Evolutionary conservation across 2,888 invertebrate species (phyloP), one percentile per base, ranked within the genome.

Genomic region (Drosophila macrospina): DNA sequence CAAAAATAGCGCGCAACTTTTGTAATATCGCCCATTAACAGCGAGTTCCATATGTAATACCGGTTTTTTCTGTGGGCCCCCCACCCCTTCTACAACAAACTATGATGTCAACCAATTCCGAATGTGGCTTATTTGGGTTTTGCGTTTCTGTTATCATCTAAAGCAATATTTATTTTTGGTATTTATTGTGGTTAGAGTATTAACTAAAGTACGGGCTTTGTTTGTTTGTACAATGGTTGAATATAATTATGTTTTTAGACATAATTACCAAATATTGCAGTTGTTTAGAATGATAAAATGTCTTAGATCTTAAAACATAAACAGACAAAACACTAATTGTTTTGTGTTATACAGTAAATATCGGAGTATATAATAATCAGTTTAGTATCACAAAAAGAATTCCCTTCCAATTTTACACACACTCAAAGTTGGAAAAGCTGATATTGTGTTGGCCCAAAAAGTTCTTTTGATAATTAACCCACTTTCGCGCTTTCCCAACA

Each of bases 121-220:
- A 66, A 67, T 66, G 52, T 65, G 55, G 51, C 62, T 47, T 65
- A 54, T 56, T 68, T 37, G 41, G 60, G 42, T 65, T 56, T 56
- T 37, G 44, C 42, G 57, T 72, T 55, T 32, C 54, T 68, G 39
- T 78, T 71, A 64, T 85, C 82, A 80, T 69, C 64, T 57, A 61
- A 51, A 59, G 55, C 47, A 66, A 76, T 76, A 67, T 76, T 79
- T 80, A 68, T 78, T 75, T 78, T 63, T 11, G 63, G 57, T 64
- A 52, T 75, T 80, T 67, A 69, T 50, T 50, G 66, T 44, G 34
- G 24, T 36, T 15, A 13, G 39, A 15, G 42, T 32, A 51, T 75
- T 51, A 54, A n/a, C 36, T 34, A 32, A 48, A 41, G 42, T 39
- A 37, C 24, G 56, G 13, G 16, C 42, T 13, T 10, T 5, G 8